Evolutionary conservation across 2,888 invertebrate genomes (phyloP), one percentile per base, ranked within the genome.

Genomic region (Molanna angustata): DNA sequence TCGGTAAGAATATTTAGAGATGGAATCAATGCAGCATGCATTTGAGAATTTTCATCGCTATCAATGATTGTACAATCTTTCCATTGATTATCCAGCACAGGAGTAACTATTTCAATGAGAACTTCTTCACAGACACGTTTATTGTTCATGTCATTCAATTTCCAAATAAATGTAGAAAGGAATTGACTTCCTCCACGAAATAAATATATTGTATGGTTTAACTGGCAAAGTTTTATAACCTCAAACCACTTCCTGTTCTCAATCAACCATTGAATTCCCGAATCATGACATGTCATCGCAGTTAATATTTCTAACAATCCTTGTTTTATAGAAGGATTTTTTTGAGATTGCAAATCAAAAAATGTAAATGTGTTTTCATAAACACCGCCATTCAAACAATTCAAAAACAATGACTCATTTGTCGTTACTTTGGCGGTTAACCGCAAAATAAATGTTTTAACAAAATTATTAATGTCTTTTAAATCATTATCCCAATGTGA

Each of bases 121-220:
- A 88, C 76, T 55, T 78, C 70, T 52, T 76, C 71, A 14, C 83
- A 79, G 31, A 81, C 73, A 11, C 67, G 64, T 39, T 67, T 66
- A 60, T 82, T 77, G 31, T 63, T 66, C 2, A 77, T 68, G 44
- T 78, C 74, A 16, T 76, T 72, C 1, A 79, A 67, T 65, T 76
- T 79, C 69, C 80, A 79, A 1, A 86, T 63, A 49, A 86, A 74
- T 53, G 74, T 73, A 14, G 79, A 76, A 14, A 86, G 70, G 61
- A 89, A 83, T 52, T 79, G 76, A 49, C 84, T 81, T 4, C 84
- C 81, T 64, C 86, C 84, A 32, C 83, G 76, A 0, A 83, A 78
- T 7, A 89, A 82, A 64, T 88, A 90, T 33, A 89, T 72, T 0
- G 89, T 89, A 55, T 84, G 81, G 66, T 82, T 83, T 49, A 80